phyloP scores from a whole-genome alignment of 2,113 vertebrate genomes.

The Brienomyrus brachyistius region DNA sequence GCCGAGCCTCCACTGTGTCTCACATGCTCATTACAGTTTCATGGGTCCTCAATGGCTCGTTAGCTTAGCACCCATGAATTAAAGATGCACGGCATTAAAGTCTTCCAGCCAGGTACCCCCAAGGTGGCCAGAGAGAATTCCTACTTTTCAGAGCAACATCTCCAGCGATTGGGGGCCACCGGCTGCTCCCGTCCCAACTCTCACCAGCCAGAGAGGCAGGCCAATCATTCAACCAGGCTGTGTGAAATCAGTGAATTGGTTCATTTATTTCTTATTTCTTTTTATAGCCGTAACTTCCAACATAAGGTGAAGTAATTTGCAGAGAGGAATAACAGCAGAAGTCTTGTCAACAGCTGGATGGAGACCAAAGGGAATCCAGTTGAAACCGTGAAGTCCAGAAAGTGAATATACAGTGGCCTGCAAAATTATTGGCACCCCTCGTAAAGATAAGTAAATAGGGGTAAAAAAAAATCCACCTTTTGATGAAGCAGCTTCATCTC shows the following conservation, averaged over 20 bases:
- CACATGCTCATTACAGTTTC: constrained; percentile 3
- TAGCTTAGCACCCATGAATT: neutral
- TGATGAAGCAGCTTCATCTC: no score
- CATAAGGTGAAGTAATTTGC: constrained; percentile 25
- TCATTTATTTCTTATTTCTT: neutral
- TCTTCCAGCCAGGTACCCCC: constrained; percentile 7
- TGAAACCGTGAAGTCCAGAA: neutral
- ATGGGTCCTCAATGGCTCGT: constrained; percentile 21
- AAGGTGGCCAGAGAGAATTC: neutral
- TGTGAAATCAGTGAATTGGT: neutral
- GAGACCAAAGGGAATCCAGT: neutral
- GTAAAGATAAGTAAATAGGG: no score
- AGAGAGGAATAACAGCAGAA: neutral
- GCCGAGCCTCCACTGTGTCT: neutral
- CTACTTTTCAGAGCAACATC: neutral
- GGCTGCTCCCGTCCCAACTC: neutral
- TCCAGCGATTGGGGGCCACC: neutral
- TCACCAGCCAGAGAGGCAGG: neutral
- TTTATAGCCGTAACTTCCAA: neutral
- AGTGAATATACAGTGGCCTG: neutral
- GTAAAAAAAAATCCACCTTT: no score
- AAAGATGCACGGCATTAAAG: constrained; percentile 12
- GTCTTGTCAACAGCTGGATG: neutral
- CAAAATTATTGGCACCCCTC: no score
- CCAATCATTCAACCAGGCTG: neutral